Conservation (phyloP, 2,797 vertebrate species). For the Phalanger gymnotis region DNA sequence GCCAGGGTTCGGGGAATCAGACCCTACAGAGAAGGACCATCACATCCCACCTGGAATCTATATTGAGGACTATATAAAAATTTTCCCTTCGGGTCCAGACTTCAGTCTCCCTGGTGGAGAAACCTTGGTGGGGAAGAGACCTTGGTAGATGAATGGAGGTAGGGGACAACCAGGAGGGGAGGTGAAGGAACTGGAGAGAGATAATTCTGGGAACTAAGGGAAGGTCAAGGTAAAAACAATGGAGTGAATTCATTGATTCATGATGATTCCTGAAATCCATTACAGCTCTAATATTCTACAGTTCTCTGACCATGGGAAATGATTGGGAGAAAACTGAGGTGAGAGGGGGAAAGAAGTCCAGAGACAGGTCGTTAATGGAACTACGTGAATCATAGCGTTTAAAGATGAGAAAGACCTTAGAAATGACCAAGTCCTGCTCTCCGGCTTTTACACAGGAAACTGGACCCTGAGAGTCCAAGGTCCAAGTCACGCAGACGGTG, state of each 20-base stretch:
- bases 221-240: neutral
- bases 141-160: neutral
- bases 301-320: neutral
- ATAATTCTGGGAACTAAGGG: neutral
- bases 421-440: neutral
- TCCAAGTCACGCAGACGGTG: neutral
- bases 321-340: neutral
- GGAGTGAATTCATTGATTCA: neutral
- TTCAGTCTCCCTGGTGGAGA: neutral
- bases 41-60: slow-evolving; percentile 14
- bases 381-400: neutral
- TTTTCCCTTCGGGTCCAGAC: slow-evolving; percentile 5
- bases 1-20: neutral
- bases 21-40: neutral
- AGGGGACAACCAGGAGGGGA: neutral
- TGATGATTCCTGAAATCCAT: neutral
- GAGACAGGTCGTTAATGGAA: neutral
- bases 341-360: neutral
- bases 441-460: neutral
- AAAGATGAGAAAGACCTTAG: neutral
- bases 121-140: neutral
- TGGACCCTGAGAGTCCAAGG: neutral
- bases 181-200: neutral
- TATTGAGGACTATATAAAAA: neutral
- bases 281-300: neutral